Evolutionary conservation across 2,797 vertebrate genomes (phyloP), one percentile per base, ranked within the genome.

Genomic region (Enteromius radiatus): DNA sequence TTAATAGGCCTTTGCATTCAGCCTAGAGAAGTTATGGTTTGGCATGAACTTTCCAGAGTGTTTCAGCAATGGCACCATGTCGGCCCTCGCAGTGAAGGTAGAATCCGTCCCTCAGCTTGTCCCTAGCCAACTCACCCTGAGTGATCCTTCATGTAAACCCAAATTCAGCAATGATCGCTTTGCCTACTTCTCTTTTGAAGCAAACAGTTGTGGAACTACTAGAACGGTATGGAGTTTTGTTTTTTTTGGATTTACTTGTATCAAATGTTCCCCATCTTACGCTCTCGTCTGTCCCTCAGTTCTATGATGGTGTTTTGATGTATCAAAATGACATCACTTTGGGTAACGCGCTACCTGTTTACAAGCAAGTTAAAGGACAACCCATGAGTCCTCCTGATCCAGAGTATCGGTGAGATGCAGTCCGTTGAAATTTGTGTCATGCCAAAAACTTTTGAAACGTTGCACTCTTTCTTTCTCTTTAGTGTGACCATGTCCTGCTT

Each of bases 51-150:
- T 56, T 67, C 47, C 47, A 97, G 96, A 83, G 3, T 98, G 96
- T 82, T 88, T 92, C 31, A 71, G 95, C 11, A 95, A 95, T 81
- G 96, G 96, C 8, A 96, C 94, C 0, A 91, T 96, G 61, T 88
- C 90, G 0, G 88, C 95, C 8, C 80, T 93, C 15, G 94, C 94
- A 56, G 63, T 95, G 23, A 97, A 95, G 80, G 81, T 95, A 45
- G 89, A 89, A 59, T 93, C 93, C 0, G 80, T 91, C 12, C 84
- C 90, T 9, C 85, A 91, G 15, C 88, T 97, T 17, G 26, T 88
- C 17, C 92, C 91, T 0, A 90, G 89, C 17, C 61, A 76, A 67
- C 82, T 97, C 14, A 93, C 94, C 0, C 85, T 97, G 23, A 93
- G 81, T 56, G 95, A 98, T 84, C 82, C 78, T 1, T 84, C 65